Percentiles rank a stretch among this genome's conserved stretches.
phyloP scores from a whole-genome alignment of 2,113 vertebrate genomes.

The Piaya cayana region DNA sequence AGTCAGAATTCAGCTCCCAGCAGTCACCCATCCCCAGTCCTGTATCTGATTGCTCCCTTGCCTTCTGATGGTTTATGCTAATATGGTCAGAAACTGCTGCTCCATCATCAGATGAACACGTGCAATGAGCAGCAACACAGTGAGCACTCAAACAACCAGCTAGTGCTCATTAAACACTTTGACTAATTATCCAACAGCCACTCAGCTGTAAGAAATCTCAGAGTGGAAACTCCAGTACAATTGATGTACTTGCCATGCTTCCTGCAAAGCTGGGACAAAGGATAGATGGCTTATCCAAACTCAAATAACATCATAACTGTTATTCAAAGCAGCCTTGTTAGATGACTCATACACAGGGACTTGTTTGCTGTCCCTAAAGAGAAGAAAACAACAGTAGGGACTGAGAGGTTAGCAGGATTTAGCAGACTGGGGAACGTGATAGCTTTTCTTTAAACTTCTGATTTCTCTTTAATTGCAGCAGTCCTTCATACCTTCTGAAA shows the following conservation, averaged over 20 bases:
- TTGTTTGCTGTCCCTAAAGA: background rate
- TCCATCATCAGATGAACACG: background rate
- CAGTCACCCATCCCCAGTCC: background rate
- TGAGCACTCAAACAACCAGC: background rate
- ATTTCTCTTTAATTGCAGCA: background rate
- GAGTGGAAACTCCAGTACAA: background rate
- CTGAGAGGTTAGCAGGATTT: background rate
- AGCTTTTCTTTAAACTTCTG: background rate
- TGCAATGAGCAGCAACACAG: background rate
- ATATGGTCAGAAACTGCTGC: background rate
- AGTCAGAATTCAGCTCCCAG: background rate
- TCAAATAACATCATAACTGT: background rate
- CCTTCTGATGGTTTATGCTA: fast-evolving
- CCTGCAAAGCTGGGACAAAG: background rate
- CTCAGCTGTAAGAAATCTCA: background rate
- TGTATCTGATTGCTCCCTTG: fast-evolving
- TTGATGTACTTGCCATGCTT: background rate
- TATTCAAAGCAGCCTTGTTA: background rate
- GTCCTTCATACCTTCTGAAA: background rate
- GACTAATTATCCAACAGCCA: background rate
- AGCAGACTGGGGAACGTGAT: background rate
- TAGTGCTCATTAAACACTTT: background rate
- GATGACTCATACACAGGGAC: background rate
- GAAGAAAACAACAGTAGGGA: background rate
- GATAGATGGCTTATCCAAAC: background rate